Conservation (phyloP, 2,888 invertebrate species). For the Pseudanteris insignis region DNA sequence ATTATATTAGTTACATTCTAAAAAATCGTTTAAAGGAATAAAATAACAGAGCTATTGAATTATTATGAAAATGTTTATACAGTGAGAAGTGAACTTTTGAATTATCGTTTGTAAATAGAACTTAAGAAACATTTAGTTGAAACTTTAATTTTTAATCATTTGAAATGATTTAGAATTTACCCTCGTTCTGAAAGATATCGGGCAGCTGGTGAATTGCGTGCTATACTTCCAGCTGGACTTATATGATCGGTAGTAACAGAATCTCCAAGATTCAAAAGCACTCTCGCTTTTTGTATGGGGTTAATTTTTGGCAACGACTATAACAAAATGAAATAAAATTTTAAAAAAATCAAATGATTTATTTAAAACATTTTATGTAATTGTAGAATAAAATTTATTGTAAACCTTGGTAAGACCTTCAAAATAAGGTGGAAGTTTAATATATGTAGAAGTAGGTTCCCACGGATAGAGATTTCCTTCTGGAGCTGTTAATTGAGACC, state of each 20-base stretch:
- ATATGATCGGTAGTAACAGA: conserved; percentile 99
- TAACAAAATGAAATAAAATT: conserved; percentile 16
- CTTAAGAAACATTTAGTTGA: no score
- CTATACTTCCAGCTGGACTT: conserved; percentile 97
- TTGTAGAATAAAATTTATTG: background rate
- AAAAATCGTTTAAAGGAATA: no score
- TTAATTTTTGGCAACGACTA: conserved; percentile 71
- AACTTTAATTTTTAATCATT: no score
- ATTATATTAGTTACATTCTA: no score
- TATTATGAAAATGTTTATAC: no score
- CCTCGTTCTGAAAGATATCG: conserved; percentile 78
- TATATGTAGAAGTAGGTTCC: conserved; percentile 91
- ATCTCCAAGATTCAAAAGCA: conserved; percentile 89
- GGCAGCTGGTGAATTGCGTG: conserved; percentile 92
- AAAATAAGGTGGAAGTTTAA: conserved; percentile 96
- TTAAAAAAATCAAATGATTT: conserved; percentile 1
- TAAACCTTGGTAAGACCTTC: conserved; percentile 75
- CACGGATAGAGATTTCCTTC: conserved; percentile 86
- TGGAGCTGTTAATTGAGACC: conserved; percentile 81
- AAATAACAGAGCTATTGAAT: no score
- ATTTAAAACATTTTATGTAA: no score
- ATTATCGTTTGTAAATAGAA: no score
- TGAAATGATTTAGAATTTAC: conserved; percentile 68
- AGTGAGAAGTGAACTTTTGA: no score
- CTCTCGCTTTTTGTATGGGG: conserved; percentile 78